Evolutionary conservation across 2,888 invertebrate species (phyloP).

Genomic region (Trachelus iudaicus): DNA sequence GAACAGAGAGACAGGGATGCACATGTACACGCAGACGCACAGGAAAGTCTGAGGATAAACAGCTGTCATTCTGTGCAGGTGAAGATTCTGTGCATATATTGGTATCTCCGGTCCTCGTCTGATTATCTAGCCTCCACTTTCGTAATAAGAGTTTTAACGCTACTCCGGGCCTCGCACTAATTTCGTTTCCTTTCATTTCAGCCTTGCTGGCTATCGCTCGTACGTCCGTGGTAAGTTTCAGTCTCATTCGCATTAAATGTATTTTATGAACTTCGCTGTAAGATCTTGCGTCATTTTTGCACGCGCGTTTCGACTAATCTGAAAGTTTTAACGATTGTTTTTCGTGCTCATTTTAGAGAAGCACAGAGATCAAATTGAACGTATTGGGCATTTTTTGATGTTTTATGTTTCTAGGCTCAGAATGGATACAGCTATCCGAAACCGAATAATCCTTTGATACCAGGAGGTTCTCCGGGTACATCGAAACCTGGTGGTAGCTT

Average conservation of each 20-base stretch:
- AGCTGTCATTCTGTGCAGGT: neutral
- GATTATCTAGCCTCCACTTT: conserved; percentile 13
- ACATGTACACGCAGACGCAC: neutral
- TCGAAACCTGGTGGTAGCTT: conserved; percentile 39
- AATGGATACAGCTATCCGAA: conserved; percentile 81
- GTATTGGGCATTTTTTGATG: neutral
- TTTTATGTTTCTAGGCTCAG: conserved; percentile 69
- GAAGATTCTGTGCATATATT: neutral
- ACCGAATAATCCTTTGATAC: conserved; percentile 72
- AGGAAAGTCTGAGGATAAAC: neutral
- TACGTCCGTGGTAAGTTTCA: conserved; percentile 54
- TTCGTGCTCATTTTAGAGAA: too few relatives aligned
- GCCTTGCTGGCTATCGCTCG: conserved; percentile 56
- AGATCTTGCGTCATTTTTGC: too few relatives aligned
- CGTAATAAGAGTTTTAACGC: conserved; percentile 24
- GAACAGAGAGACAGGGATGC: neutral
- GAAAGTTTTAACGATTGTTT: too few relatives aligned
- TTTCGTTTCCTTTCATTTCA: conserved; percentile 47
- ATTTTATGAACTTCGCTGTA: neutral
- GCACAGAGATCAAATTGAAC: too few relatives aligned
- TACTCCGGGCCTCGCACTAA: conserved; percentile 25
- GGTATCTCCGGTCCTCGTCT: neutral
- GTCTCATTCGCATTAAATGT: neutral
- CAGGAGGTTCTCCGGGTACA: conserved; percentile 48
- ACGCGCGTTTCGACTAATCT: too few relatives aligned